Evolutionary conservation across 2,113 vertebrate genomes (phyloP).

Genomic region (Myanophis thanlyinensis): DNA sequence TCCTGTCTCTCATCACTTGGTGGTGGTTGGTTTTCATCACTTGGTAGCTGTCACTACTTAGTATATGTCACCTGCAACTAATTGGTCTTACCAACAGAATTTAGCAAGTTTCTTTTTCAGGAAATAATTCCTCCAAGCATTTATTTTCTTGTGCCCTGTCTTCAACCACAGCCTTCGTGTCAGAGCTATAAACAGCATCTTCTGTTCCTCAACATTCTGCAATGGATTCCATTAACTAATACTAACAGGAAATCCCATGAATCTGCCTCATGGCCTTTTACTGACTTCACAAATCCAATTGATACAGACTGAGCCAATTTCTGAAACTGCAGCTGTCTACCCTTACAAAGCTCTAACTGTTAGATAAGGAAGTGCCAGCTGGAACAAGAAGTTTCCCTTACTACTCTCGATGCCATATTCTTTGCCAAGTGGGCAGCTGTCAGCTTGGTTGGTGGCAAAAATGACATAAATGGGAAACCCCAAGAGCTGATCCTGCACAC

Average conservation of each 20-base stretch:
- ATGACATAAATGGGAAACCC: conserved; percentile 59
- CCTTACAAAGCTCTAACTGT: conserved; percentile 86
- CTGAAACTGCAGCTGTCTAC: conserved; percentile 82
- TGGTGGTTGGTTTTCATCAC: background rate
- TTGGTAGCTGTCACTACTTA: background rate
- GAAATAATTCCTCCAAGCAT: background rate
- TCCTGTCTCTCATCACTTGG: background rate
- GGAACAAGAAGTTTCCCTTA: conserved; percentile 82
- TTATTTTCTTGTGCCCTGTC: conserved; percentile 41
- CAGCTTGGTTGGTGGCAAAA: conserved; percentile 72
- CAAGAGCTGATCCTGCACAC: conserved; percentile 43
- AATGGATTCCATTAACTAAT: conserved; percentile 70
- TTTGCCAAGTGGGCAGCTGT: conserved; percentile 86
- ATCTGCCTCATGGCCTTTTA: conserved; percentile 75
- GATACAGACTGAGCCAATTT: conserved; percentile 76
- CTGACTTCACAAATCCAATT: conserved; percentile 80
- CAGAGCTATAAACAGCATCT: conserved; percentile 37
- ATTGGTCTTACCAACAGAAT: background rate
- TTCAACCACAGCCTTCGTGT: conserved; percentile 43
- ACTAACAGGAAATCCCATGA: conserved; percentile 78
- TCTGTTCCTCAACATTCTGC: conserved; percentile 58
- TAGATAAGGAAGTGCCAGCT: conserved; percentile 86
- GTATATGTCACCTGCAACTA: accelerated
- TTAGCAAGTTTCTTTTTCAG: background rate
- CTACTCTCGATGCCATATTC: conserved; percentile 74